Evolutionary conservation across 2,888 invertebrate genomes (phyloP).

Genomic region (Anthrax anthrax): DNA sequence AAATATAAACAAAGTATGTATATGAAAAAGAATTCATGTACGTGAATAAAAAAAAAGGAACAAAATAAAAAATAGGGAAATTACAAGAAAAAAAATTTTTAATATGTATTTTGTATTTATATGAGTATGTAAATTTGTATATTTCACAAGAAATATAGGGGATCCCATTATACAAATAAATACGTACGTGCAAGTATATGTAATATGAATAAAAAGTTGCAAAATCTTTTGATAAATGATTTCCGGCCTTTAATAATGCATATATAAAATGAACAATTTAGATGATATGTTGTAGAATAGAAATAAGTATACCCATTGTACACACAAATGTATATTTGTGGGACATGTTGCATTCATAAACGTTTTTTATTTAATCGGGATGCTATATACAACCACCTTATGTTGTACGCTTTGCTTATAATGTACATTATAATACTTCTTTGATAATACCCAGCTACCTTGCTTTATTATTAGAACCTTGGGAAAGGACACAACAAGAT

Average conservation of each 20-base stretch:
- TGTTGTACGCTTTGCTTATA: too few species aligned
- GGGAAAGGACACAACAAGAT: neutral
- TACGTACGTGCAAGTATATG: neutral
- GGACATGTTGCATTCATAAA: neutral
- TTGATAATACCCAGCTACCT: too few species aligned
- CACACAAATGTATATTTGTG: neutral
- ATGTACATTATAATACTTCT: too few species aligned
- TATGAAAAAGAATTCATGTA: too few species aligned
- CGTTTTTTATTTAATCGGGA: too few species aligned
- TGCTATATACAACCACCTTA: too few species aligned
- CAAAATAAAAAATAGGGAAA: neutral
- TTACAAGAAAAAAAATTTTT: too few species aligned
- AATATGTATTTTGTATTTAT: too few species aligned
- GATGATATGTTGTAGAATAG: too few species aligned
- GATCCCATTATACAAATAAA: neutral
- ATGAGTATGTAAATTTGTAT: too few species aligned
- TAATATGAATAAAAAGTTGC: neutral
- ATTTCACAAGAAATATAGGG: too few species aligned
- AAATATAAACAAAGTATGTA: too few species aligned
- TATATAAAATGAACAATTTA: neutral
- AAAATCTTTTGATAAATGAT: constrained; percentile 2
- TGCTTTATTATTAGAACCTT: neutral
- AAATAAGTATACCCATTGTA: neutral
- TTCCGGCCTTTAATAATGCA: constrained; percentile 1
- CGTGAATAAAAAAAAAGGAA: neutral